phyloP scores from a whole-genome alignment of 2,888 invertebrate genomes.

The Hypercompe scribonia region DNA sequence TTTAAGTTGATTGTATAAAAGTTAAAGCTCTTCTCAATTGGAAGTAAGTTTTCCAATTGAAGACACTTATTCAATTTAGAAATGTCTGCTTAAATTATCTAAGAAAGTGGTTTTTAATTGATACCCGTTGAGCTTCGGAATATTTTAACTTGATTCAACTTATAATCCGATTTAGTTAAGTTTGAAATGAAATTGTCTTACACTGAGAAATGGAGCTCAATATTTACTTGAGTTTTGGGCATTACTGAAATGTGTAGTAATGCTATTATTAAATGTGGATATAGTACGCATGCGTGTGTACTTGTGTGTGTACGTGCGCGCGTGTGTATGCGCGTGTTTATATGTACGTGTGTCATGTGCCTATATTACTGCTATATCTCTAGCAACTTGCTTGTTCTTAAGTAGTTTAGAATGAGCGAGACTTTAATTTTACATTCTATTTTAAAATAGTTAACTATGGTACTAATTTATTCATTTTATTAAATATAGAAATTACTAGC shows the following conservation, averaged over 20 bases:
- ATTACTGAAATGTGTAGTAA: background rate
- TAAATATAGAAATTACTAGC: too few relatives aligned
- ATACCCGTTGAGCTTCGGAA: slow-evolving; percentile 15
- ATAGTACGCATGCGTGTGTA: too few relatives aligned
- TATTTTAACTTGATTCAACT: slow-evolving; percentile 16
- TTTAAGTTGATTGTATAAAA: background rate
- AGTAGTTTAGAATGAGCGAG: too few relatives aligned
- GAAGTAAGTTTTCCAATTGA: background rate
- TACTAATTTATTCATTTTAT: too few relatives aligned
- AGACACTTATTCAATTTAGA: background rate
- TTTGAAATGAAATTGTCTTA: slow-evolving; percentile 4
- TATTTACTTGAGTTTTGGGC: background rate
- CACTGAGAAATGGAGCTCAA: background rate
- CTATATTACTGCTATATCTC: too few relatives aligned
- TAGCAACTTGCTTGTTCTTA: too few relatives aligned
- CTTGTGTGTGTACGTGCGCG: too few relatives aligned
- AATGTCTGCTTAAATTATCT: background rate
- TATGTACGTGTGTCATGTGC: too few relatives aligned
- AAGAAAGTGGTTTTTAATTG: slow-evolving; percentile 12
- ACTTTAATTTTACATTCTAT: too few relatives aligned
- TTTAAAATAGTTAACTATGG: too few relatives aligned
- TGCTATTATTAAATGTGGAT: too few relatives aligned
- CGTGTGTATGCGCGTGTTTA: too few relatives aligned
- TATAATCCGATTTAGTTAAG: slow-evolving; percentile 15
- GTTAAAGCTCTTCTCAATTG: background rate